Conservation (phyloP, 2,113 vertebrate genomes). For the Antigone vipio region DNA sequence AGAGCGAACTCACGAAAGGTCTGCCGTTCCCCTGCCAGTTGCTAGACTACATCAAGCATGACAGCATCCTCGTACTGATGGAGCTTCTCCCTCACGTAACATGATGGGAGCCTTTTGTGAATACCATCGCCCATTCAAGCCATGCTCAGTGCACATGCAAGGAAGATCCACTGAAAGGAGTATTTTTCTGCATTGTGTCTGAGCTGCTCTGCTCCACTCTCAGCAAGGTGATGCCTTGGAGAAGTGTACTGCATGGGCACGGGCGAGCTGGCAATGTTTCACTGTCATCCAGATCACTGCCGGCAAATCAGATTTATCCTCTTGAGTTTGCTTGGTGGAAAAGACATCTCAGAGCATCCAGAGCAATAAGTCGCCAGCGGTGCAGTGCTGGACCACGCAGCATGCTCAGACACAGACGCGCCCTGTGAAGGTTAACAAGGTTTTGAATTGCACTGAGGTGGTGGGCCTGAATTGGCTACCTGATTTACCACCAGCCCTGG, state of each 20-base stretch:
- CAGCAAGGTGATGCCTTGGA: background rate
- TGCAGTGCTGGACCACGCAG: background rate
- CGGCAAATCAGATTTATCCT: background rate
- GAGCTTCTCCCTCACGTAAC: accelerated
- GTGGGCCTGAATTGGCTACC: background rate
- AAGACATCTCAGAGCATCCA: background rate
- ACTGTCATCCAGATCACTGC: background rate
- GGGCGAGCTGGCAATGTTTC: background rate
- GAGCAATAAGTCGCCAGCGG: background rate
- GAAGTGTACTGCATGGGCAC: background rate
- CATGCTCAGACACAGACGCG: background rate
- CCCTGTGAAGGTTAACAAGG: background rate
- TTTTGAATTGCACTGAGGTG: background rate
- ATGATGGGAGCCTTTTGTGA: background rate
- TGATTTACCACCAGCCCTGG: background rate
- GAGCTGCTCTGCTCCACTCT: background rate
- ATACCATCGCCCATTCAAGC: background rate
- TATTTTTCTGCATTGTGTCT: background rate
- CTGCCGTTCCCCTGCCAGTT: background rate
- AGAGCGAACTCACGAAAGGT: accelerated
- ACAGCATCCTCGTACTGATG: background rate
- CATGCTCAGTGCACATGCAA: background rate
- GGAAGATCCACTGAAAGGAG: background rate
- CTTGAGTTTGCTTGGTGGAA: constrained; percentile 15
- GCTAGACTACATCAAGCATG: background rate